Base-by-base conservation (phyloP, 2,113 vertebrate genomes). In the Colossoma macropomum region DNA sequence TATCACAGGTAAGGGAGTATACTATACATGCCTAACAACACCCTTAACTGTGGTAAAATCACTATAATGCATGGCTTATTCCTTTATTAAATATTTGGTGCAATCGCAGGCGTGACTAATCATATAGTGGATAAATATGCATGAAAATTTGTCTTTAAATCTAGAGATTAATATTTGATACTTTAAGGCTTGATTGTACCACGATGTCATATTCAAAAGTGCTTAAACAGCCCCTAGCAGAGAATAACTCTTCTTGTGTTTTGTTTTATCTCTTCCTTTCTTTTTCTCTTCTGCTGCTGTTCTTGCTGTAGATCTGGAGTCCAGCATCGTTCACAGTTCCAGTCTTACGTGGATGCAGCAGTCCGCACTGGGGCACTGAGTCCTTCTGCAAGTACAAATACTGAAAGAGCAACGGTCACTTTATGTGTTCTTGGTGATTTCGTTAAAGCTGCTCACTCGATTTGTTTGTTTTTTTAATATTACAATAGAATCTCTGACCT, bases 371-470 rank as follows among this genome's bases (percentile, higher is more conserved):
- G 94, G 52, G 65, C 81, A 83, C 94, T 92, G 91, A 94, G 94
- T 96, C 96, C 95, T 95, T 96, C 96, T 96, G 95, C 97, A 95
- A 98, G 97, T 98, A 97, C 95, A 97, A 96, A 96, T 93, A 96
- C 91, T 92, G 90, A 90, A 96, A 97, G 81, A 83, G 81, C 81
- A 83, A 97, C 93, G 96, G 96, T 96, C 97, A 98, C 97, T 98
- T 98, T 97, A 97, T 94, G 94, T 95, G 96, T 97, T 93, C 96
- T 95, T 95, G 95, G 95, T 94, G 93, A 95, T 96, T 92, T 95
- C 95, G 95, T 95, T 95, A 96, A 97, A 96, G 96, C 97, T 97
- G 96, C 96, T 97, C 96, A 94, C 91, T 63, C 85, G 79, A 86
- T 83, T 82, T 82, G 79, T 82, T 84, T 84, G 80, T 71, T 54